Conservation (phyloP, 2,888 invertebrate species). For the Hofmannophila pseudospretella region DNA sequence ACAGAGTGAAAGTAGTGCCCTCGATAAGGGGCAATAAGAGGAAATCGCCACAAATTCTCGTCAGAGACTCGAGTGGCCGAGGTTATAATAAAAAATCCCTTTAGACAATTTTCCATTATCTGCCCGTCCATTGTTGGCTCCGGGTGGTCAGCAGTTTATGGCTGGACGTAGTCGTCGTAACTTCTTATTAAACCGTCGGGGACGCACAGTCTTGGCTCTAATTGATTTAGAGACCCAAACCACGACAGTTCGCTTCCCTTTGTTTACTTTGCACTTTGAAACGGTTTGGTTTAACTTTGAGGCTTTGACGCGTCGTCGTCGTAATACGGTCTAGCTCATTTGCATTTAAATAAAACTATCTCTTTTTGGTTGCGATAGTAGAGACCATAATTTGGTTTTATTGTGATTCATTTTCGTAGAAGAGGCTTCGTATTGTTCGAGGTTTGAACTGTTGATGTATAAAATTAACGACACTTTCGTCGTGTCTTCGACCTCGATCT, state of each 20-base stretch:
- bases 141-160: conserved; percentile 66
- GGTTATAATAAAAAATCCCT: conserved; percentile 69
- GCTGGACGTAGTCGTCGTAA: conserved; percentile 55
- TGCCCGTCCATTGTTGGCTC: conserved; percentile 57
- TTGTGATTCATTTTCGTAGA: no score
- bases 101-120: conserved; percentile 73
- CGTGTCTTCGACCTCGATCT: no score
- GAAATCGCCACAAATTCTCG: conserved; percentile 55
- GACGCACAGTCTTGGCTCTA: conserved; percentile 50
- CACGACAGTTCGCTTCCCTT: conserved; percentile 37
- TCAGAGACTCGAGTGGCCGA: conserved; percentile 49
- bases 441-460: no score
- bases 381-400: no score
- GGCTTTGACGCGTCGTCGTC: conserved; percentile 22
- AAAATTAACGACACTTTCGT: no score
- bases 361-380: no score
- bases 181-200: conserved; percentile 69
- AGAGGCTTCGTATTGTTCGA: no score
- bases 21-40: conserved; percentile 38
- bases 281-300: conserved; percentile 29
- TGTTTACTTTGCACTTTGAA: conserved; percentile 21
- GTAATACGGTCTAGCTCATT: conserved; percentile 14
- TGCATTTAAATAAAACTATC: conserved; percentile 9
- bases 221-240: conserved; percentile 66
- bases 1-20: conserved; percentile 21